Conservation (phyloP, 2,888 invertebrate genomes). For the Patella caerulea region DNA sequence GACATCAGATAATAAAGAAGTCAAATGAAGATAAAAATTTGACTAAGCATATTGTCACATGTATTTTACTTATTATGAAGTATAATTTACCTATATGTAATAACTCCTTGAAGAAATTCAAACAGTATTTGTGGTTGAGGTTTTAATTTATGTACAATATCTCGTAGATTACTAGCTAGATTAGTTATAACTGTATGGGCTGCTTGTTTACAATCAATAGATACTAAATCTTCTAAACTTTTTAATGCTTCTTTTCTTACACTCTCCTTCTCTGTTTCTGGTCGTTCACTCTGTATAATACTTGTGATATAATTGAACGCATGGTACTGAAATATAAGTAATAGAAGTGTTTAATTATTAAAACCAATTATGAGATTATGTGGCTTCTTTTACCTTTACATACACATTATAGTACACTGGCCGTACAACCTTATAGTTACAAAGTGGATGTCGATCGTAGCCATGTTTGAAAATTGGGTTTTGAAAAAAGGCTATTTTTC, state of each 20-base stretch:
- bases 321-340: constrained; percentile 72
- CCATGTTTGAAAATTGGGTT: no score
- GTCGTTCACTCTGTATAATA: constrained; percentile 67
- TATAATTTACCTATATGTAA: constrained; percentile 71
- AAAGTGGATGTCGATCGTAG: no score
- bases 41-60: not conserved
- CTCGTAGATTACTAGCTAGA: constrained; percentile 70
- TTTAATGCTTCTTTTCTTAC: constrained; percentile 66
- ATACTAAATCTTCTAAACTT: constrained; percentile 74
- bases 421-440: no score
- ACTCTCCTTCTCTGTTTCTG: constrained; percentile 62
- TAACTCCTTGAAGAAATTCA: constrained; percentile 77
- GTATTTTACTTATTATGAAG: constrained; percentile 7
- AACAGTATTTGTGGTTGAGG: constrained; percentile 72
- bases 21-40: no score
- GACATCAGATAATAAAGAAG: no score
- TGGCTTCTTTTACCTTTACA: no score
- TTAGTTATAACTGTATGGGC: constrained; percentile 78
- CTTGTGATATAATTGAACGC: constrained; percentile 75
- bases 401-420: no score
- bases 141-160: constrained; percentile 55
- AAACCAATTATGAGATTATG: no score
- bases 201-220: constrained; percentile 78
- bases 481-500: no score
- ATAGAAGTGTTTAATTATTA: no score